Conservation (phyloP, 1,140 invertebrate species). For the Drosophila repleta region DNA sequence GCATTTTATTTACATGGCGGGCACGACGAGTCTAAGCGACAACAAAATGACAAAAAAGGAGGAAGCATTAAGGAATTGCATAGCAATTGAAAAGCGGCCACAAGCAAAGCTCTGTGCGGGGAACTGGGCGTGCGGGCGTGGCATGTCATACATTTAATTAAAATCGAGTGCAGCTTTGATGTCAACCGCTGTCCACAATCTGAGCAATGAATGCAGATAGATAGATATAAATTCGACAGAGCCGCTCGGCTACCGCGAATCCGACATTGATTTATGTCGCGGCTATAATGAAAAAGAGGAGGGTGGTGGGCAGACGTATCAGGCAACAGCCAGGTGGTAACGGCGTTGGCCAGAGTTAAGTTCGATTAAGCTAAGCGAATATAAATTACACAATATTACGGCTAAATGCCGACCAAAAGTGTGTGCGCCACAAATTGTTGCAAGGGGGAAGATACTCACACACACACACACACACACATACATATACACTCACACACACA, state of each 20-base stretch:
- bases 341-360: constrained; percentile 29
- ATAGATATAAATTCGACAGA: constrained; percentile 25
- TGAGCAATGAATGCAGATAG: constrained; percentile 39
- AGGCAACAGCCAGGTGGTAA: constrained; percentile 29
- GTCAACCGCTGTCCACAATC: constrained; percentile 36
- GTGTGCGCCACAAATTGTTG: constrained; percentile 43
- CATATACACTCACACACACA: constrained; percentile 1
- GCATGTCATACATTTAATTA: constrained; percentile 70
- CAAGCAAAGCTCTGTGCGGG: neutral
- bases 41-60: constrained; percentile 2
- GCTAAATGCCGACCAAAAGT: constrained; percentile 57
- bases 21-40: constrained; percentile 37
- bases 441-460: neutral
- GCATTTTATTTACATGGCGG: constrained; percentile 75
- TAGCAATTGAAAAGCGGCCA: constrained; percentile 63
- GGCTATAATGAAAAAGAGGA: constrained; percentile 27
- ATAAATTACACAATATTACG: constrained; percentile 80
- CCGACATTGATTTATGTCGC: constrained; percentile 47
- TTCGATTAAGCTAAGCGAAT: constrained; percentile 78
- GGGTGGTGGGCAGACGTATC: neutral
- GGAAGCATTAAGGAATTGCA: constrained; percentile 79
- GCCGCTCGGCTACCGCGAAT: constrained; percentile 7
- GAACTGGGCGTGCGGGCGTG: neutral
- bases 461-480: neutral
- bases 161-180: constrained; percentile 70